Conservation (phyloP, 2,113 vertebrate genomes). For the Erythrocercus mccallii region DNA sequence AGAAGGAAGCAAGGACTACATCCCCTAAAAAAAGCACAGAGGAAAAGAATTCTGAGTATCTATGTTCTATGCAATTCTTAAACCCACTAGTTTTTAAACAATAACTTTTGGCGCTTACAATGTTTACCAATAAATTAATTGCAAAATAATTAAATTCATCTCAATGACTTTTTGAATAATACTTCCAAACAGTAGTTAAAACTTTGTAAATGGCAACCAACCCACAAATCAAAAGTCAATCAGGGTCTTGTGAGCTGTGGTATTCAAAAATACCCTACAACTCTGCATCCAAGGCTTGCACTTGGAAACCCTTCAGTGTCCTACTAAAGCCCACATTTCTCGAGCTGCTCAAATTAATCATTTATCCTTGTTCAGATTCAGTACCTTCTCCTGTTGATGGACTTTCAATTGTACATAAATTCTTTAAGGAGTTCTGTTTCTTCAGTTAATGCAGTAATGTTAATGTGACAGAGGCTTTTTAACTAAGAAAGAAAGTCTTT, state of each 20-base stretch:
- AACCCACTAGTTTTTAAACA: background rate
- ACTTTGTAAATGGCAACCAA: background rate
- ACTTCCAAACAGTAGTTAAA: background rate
- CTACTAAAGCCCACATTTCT: background rate
- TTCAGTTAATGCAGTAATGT: background rate
- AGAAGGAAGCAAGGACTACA: background rate
- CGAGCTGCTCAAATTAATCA: background rate
- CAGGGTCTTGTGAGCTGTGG: background rate
- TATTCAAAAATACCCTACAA: background rate
- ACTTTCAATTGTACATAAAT: background rate
- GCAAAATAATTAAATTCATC: background rate
- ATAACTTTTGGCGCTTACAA: background rate
- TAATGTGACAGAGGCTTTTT: background rate
- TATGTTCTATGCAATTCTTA: background rate
- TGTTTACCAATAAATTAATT: background rate
- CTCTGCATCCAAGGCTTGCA: background rate
- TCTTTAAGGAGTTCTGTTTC: background rate
- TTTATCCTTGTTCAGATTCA: background rate
- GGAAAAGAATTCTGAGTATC: background rate
- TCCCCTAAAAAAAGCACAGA: background rate
- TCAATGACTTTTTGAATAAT: background rate
- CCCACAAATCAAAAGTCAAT: background rate
- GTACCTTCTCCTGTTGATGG: background rate
- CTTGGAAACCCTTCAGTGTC: background rate
- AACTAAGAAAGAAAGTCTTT: background rate